Conservation (phyloP, 2,113 vertebrate genomes). For the Ageneiosus marmoratus region DNA sequence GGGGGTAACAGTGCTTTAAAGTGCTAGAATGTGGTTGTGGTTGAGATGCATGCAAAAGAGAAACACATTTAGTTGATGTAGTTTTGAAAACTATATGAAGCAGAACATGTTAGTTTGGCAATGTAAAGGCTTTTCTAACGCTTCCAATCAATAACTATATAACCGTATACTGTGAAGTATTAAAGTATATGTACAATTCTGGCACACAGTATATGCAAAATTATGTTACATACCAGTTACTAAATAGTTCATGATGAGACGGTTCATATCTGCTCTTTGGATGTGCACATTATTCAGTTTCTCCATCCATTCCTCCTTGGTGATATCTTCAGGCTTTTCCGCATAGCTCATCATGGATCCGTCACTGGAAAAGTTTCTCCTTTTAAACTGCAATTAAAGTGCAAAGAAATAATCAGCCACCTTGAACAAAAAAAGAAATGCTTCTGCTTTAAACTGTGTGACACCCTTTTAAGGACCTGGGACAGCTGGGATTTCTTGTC, state of each 20-base stretch:
- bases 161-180: not conserved
- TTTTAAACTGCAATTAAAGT: not conserved
- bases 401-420: not conserved
- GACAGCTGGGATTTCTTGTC: not conserved
- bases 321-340: conserved; percentile 97
- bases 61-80: not conserved
- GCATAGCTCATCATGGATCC: conserved; percentile 93
- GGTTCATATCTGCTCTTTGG: conserved; percentile 97
- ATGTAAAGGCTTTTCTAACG: not conserved
- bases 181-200: not conserved
- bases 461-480: not conserved
- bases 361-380: conserved; percentile 56
- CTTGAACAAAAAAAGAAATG: not conserved
- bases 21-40: not conserved
- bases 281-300: conserved; percentile 96
- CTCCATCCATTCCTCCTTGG: conserved; percentile 99
- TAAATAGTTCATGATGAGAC: conserved; percentile 98
- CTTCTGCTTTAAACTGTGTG: not conserved
- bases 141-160: not conserved
- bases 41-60: not conserved
- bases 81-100: not conserved
- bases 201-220: not conserved
- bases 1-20: too few relatives aligned
- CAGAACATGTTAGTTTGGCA: not conserved
- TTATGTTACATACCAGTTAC: conserved; percentile 81